Conservation (phyloP, 2,113 vertebrate species). For the Cololabis saira region DNA sequence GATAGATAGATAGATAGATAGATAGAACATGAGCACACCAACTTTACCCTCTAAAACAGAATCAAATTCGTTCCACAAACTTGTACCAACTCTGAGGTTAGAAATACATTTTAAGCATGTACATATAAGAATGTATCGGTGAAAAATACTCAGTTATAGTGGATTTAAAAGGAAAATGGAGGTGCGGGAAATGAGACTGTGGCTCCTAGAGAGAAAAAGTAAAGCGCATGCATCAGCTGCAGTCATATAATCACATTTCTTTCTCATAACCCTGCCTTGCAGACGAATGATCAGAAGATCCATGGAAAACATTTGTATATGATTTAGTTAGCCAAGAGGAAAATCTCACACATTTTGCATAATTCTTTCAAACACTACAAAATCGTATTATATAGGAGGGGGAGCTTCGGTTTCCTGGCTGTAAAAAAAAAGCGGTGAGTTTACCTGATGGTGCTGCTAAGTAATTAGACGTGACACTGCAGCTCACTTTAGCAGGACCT, state of each 20-base stretch:
- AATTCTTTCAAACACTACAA: constrained; percentile 56
- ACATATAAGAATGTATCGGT: too few relatives aligned
- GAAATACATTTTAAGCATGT: too few relatives aligned
- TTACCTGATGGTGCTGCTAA: constrained; percentile 42
- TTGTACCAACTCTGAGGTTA: too few relatives aligned
- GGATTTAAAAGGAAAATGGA: not conserved
- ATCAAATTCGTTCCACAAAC: too few relatives aligned
- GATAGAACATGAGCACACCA: too few relatives aligned
- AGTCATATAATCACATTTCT: constrained; percentile 27
- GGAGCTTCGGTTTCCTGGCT: constrained; percentile 52
- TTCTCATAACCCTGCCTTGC: constrained; percentile 20
- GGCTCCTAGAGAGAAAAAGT: constrained; percentile 16
- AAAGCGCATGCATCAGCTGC: constrained; percentile 19
- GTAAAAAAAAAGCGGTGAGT: constrained; percentile 36
- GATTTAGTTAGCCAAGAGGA: constrained; percentile 27
- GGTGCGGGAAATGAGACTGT: not conserved
- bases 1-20: too few relatives aligned
- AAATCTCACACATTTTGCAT: constrained; percentile 28
- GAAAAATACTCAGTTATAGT: too few relatives aligned
- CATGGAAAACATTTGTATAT: not conserved
- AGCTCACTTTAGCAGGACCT: constrained; percentile 51
- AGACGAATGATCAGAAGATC: constrained; percentile 15
- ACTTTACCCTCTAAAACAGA: too few relatives aligned
- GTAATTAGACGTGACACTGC: constrained; percentile 67
- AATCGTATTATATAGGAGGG: constrained; percentile 70